Evolutionary conservation across 1,140 invertebrate species (phyloP).

Genomic region (Drosophila parabipectinata): DNA sequence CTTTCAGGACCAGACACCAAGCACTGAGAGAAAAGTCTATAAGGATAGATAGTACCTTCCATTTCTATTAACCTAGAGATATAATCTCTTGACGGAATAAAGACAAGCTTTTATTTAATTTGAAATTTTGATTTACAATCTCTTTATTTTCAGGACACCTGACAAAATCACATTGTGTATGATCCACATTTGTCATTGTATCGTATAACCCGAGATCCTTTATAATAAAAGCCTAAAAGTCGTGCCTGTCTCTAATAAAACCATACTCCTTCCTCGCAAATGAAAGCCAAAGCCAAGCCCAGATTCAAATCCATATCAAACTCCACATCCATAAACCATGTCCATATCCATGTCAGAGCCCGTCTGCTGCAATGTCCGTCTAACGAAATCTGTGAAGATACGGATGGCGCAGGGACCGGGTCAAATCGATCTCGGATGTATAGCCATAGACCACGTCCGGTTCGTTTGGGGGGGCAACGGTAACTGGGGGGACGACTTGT

Average conservation of each 20-base stretch:
- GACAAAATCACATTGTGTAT: neutral
- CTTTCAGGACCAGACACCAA: neutral
- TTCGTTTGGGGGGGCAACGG: neutral
- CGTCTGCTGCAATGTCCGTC: neutral
- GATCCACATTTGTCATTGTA: neutral
- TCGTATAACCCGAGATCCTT: neutral
- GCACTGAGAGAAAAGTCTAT: conserved; percentile 2
- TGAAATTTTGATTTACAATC: neutral
- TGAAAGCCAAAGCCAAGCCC: neutral
- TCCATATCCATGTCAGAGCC: neutral
- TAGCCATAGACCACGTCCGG: neutral
- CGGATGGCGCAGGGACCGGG: conserved; percentile 1
- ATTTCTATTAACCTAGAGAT: too few relatives aligned
- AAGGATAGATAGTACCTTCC: neutral
- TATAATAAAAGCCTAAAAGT: neutral
- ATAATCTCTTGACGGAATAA: too few relatives aligned
- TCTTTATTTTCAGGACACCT: neutral
- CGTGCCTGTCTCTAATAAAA: neutral
- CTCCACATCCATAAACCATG: neutral
- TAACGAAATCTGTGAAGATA: neutral
- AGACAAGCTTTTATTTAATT: too few relatives aligned
- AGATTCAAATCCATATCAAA: neutral
- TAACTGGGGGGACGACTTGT: neutral
- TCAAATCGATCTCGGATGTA: neutral
- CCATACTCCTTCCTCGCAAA: neutral